Evolutionary conservation across 2,113 vertebrate species (phyloP).

Genomic region (Chinchilla lanigera): DNA sequence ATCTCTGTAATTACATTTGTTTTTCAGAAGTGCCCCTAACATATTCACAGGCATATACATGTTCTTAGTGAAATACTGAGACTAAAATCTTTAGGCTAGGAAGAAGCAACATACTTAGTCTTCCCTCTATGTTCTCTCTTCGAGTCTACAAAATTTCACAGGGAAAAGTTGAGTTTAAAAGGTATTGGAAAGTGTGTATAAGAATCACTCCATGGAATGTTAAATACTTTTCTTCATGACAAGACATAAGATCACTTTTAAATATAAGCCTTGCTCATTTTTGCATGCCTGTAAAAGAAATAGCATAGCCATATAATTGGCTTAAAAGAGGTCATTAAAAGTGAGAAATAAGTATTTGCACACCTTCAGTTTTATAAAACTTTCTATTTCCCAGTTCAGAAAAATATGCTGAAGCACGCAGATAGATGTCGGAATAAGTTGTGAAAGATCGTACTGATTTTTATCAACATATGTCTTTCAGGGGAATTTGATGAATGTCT

Average conservation of each 20-base stretch:
- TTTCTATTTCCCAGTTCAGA: constrained; percentile 34
- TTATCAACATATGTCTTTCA: constrained; percentile 35
- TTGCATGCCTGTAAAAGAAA: constrained; percentile 18
- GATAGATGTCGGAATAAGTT: constrained; percentile 49
- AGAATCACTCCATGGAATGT: neutral
- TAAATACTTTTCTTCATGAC: constrained; percentile 51
- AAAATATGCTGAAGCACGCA: constrained; percentile 34
- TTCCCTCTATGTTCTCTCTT: constrained; percentile 10
- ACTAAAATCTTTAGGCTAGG: neutral
- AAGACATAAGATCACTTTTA: constrained; percentile 28
- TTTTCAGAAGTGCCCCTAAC: constrained; percentile 40
- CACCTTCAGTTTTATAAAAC: constrained; percentile 51
- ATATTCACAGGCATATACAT: neutral
- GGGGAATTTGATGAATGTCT: constrained; percentile 47
- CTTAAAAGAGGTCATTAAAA: constrained; percentile 61
- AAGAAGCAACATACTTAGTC: neutral
- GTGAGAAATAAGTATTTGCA: constrained; percentile 29
- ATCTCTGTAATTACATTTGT: neutral
- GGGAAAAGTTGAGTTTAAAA: constrained; percentile 45
- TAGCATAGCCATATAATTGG: constrained; percentile 20
- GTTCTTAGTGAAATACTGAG: neutral
- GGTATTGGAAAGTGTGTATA: constrained; percentile 37
- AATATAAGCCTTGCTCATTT: constrained; percentile 47
- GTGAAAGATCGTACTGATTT: constrained; percentile 3
- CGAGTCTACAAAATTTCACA: neutral